phyloP scores from a whole-genome alignment of 2,113 vertebrate genomes.

The Ifrita kowaldi region DNA sequence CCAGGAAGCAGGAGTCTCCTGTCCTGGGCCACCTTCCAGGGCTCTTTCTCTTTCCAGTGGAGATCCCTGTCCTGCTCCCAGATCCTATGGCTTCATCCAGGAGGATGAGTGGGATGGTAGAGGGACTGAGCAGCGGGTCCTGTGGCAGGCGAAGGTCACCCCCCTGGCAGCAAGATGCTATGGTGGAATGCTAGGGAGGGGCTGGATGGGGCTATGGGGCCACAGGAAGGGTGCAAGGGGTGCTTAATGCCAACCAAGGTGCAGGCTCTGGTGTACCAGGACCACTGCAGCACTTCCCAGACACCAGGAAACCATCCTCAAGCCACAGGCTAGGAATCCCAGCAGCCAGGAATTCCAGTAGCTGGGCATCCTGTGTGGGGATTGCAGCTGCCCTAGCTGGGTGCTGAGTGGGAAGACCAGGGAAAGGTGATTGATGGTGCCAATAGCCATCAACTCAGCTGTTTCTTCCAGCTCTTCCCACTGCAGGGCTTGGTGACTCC shows the following conservation, averaged over 20 bases:
- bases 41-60: background rate
- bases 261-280: background rate
- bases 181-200: rapidly evolving
- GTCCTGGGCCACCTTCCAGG: background rate
- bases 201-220: background rate
- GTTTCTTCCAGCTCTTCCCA: background rate
- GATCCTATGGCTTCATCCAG: background rate
- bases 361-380: background rate
- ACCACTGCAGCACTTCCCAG: background rate
- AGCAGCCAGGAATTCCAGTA: background rate
- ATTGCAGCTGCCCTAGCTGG: background rate
- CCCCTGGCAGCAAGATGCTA: background rate
- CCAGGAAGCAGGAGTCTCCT: background rate
- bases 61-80: background rate
- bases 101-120: background rate
- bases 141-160: background rate
- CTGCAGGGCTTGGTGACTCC: background rate
- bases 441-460: background rate
- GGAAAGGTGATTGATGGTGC: background rate
- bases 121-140: background rate
- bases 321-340: background rate
- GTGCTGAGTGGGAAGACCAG: background rate
- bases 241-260: background rate
- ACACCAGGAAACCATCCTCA: background rate
- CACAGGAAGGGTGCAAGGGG: background rate